Conservation (phyloP, 2,113 vertebrate genomes). For the Chamaetylas fuelleborni region DNA sequence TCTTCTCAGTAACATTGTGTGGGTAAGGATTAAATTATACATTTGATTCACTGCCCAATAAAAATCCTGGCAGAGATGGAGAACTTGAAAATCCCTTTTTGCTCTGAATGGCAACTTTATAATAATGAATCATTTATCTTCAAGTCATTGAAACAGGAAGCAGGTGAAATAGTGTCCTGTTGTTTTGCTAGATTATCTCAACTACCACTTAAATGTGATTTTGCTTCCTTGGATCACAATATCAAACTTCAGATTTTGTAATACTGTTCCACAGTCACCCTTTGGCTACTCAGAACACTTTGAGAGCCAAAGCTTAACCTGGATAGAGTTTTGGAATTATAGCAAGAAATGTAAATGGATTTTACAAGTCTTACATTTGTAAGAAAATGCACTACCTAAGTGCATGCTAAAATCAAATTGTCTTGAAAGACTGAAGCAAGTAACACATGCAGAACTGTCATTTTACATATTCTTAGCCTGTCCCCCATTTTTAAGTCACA, state of each 20-base stretch:
- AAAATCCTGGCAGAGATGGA: background rate
- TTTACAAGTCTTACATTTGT: background rate
- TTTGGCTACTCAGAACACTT: background rate
- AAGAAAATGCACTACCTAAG: background rate
- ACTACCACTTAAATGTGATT: background rate
- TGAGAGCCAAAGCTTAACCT: background rate
- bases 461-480: background rate
- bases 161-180: background rate
- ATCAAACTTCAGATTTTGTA: background rate
- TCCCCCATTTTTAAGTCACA: background rate
- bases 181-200: conserved; percentile 19
- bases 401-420: background rate
- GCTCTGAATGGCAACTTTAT: background rate
- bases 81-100: conserved; percentile 13
- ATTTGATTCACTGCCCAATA: background rate
- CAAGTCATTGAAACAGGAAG: conserved; percentile 25
- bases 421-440: background rate
- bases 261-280: background rate
- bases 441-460: background rate
- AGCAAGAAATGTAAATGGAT: background rate
- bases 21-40: conserved; percentile 7
- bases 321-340: background rate
- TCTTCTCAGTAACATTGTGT: background rate
- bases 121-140: background rate
- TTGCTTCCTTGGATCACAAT: background rate